Base-by-base conservation (phyloP, 2,113 vertebrate species). In the Stigmatopora nigra region DNA sequence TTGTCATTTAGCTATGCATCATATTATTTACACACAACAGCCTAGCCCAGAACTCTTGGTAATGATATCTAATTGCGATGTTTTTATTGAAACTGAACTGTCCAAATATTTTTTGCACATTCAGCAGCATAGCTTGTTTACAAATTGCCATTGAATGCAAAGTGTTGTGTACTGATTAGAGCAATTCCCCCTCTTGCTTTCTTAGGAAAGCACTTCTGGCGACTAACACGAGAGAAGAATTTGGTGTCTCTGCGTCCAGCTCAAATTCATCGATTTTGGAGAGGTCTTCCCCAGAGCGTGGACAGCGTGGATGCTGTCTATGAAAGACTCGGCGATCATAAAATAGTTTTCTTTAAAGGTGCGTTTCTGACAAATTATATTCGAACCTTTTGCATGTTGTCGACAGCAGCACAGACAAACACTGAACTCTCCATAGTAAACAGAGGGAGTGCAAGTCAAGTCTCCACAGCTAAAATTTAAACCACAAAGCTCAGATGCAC, bases 281-380 rank as follows among this genome's bases (percentile, higher is more conserved):
- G 91, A 46, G 94, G 94, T 3, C 84, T 96, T 47, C 94, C 94
- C 0, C 73, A 87, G 49, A 93, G 91, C 65, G 80, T 95, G 82
- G 93, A 94, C 67, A 84, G 91, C 0, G 87, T 96, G 82, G 94
- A 96, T 0, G 93, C 94, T 0, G 91, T 94, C 19, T 96, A 95
- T 0, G 94, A 95, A 84, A 89, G 93, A 44, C 87, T 89, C n/a
- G 90, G 82, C 0, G 94, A 96, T 78, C 94, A 96, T 79, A 94
- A 92, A 83, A 96, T 96, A 0, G 84, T 96, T 69, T 96, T 96
- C 84, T 95, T 96, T 84, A 93, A 93, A 93, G 94, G 94, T 95
- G 81, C 80, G 15, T 22, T 7, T 12, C n/a, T 16, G 25, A 0
- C 12, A 56, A 15, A 15, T 15, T 14, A 16, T 14, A 5, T 48